Evolutionary conservation across 1,140 invertebrate genomes (phyloP), one percentile per base, ranked within the genome.

Genomic region (Nephila pilipes): DNA sequence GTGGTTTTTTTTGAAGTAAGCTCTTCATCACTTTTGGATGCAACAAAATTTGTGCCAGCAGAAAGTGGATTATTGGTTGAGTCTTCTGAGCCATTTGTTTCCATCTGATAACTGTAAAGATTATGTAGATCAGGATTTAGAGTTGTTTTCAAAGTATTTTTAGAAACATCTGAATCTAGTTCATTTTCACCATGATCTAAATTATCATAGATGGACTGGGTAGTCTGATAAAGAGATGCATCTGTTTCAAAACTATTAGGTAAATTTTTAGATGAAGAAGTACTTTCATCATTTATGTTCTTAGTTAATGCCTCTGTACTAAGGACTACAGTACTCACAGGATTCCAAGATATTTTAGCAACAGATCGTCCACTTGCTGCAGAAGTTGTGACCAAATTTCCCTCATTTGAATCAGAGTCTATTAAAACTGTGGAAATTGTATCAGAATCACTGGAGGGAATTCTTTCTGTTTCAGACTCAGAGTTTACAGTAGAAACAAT

Each of bases 141-240:
- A 32, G 69, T 36, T 36, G 69, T 75, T 20, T 36, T 75, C 25
- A 75, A 18, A 18, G 25, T 18, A 54, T 55, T 57, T 25, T 54
- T 25, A 12, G 46, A 16, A 20, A 29, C 46, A 14, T 83, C 81
- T 18, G 81, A 83, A n/a, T 83, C 81, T n/a, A 83, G 22, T 46
- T 83, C 81, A 83, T 83, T 83, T 83, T 83, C 81, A 55, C 29
- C 81, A 29, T 83, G 46, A 83, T 83, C 69, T 20, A 75, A 57
- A 83, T 83, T 83, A 32, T 75, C 69, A 36, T 32, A 75, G 5
- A 75, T 75, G 29, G 29, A 75, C 4, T 25, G 69, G 4, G 65
- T 14, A 36, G 69, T 75, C 16, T 75, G 69, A 32, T 75, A 75
- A 2, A 32, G 10, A 75, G 32, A 4, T 75, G 29, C 29, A 75